A percentile compares a stretch with the other conserved stretches of the same genome.
phyloP scores from a whole-genome alignment of 35 echinoderm and acorn worm species.

The Hemicentrotus pulcherrimus region DNA sequence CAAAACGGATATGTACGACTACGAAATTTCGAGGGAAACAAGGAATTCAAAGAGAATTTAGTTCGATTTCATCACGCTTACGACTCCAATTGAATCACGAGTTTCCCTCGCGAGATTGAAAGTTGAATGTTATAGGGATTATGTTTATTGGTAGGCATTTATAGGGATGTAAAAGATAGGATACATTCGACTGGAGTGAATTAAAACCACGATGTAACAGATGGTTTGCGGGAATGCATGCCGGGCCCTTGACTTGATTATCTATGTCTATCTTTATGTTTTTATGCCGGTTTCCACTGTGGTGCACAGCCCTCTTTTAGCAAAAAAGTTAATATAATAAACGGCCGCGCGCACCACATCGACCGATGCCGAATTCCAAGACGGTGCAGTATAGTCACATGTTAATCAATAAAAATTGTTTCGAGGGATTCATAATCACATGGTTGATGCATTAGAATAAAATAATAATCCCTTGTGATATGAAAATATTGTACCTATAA shows the following conservation, averaged over 20 bases:
- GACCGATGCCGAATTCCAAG: too few relatives aligned
- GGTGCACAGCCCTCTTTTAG: too few relatives aligned
- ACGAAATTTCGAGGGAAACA: not conserved
- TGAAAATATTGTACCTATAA: too few relatives aligned
- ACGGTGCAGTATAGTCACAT: too few relatives aligned
- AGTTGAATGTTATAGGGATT: not conserved
- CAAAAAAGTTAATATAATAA: too few relatives aligned
- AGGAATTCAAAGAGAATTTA: not conserved
- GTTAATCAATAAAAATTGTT: too few relatives aligned
- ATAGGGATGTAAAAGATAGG: not conserved
- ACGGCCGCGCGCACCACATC: too few relatives aligned
- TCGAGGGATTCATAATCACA: too few relatives aligned
- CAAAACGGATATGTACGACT: not conserved
- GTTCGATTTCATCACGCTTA: not conserved
- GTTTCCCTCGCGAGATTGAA: not conserved
- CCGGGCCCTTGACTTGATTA: not conserved
- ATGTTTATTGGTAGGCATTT: not conserved
- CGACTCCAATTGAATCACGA: not conserved
- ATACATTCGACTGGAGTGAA: not conserved
- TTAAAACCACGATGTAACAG: not conserved
- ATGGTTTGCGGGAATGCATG: not conserved
- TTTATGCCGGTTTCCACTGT: too few relatives aligned
- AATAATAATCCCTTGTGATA: too few relatives aligned
- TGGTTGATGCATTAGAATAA: too few relatives aligned
- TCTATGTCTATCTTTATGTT: not conserved